Conservation (phyloP, 2,797 vertebrate species). For the Urophycis tenuis region DNA sequence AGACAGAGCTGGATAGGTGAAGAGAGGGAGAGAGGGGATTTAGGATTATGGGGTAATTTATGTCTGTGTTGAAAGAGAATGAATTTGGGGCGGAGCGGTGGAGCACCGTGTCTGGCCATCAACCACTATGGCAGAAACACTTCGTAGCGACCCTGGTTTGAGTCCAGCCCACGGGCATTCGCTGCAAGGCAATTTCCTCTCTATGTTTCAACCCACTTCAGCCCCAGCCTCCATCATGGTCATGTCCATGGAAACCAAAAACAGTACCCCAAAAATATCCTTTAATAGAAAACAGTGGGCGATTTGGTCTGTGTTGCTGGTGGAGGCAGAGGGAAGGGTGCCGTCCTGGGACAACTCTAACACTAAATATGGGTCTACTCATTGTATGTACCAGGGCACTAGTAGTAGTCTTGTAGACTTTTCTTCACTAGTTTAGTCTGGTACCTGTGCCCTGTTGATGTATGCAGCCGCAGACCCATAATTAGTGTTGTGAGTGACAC, state of each 20-base stretch:
- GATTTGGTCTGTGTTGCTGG: background rate
- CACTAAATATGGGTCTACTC: too few species aligned
- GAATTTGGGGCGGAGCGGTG: background rate
- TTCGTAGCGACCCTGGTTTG: background rate
- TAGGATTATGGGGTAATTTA: background rate
- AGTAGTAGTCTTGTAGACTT: too few species aligned
- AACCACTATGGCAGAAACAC: background rate
- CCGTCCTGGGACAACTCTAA: too few species aligned
- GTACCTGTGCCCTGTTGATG: too few species aligned
- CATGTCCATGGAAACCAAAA: background rate
- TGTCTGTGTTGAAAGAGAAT: background rate
- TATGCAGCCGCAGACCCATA: too few species aligned
- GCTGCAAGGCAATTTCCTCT: background rate
- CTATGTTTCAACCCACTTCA: background rate
- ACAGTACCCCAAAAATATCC: background rate
- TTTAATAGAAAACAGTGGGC: background rate
- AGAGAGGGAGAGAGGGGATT: background rate
- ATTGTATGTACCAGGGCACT: too few species aligned
- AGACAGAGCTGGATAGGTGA: background rate
- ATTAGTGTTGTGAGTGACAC: too few species aligned
- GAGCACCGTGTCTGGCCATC: background rate
- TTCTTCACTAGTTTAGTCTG: too few species aligned
- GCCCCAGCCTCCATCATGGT: background rate
- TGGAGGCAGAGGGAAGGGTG: too few species aligned
- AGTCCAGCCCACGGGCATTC: background rate